Evolutionary conservation across 2,888 invertebrate genomes (phyloP), one percentile per base, ranked within the genome.

Genomic region (Ditula angustiorana): DNA sequence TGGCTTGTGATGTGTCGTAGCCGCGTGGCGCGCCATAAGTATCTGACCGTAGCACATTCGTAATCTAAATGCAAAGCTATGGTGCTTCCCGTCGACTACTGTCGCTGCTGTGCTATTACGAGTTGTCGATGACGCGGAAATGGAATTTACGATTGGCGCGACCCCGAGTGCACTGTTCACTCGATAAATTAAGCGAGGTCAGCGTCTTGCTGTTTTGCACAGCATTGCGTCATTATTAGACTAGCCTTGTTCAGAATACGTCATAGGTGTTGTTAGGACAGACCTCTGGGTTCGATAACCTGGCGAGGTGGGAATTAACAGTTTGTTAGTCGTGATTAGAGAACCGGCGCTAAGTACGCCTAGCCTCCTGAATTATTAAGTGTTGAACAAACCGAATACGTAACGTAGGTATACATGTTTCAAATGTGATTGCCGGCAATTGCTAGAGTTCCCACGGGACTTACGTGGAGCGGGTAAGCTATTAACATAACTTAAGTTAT

Each of bases 361-460:
- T 76, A 77, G 74, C 73, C 79, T 83, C 80, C 86, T 90, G 86
- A 83, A 90, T 88, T 88, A 90, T 90, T 59, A 47, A 67, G 47
- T 53, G 33, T 46, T 21, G 44, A 57, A 52, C 58, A 61, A 61
- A 57, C 44, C 87, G 81, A 88, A 83, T 78, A 73, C 75, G 67
- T 61, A 77, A 77, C 75, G 79, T n/a, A n/a, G n/a, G n/a, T 77
- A 76, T 74, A 77, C 74, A 73, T 69, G 66, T 73, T 77, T 77
- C 74, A 77, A 79, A 59, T 47, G 79, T 80, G 83, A 83, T 81
- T 82, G 81, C 80, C 69, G 77, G 79, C 83, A 83, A 85, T 85
- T 81, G 84, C 87, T 83, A 82, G 82, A 81, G 79, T 87, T 90
- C 88, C 83, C 88, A 87, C 80, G 86, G 83, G 84, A 80, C 74